Evolutionary conservation across 2,888 invertebrate genomes (phyloP).

Genomic region (Hydrotaea cyrtoneurina): DNA sequence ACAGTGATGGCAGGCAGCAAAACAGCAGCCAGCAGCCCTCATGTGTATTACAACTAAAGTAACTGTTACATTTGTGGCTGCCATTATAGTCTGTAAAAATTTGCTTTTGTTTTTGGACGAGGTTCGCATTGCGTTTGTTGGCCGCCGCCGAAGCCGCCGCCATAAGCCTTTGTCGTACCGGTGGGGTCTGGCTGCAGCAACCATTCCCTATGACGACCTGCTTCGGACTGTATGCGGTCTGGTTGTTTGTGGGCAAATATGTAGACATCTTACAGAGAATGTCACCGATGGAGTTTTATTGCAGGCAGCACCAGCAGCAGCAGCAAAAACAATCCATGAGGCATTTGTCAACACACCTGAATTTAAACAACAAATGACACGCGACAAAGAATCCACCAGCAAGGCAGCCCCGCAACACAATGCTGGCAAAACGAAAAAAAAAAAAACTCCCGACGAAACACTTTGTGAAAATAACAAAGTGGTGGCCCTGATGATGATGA

Average conservation of each 20-base stretch:
- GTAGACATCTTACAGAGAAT: slow-evolving; percentile 36
- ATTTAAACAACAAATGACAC: slow-evolving; percentile 60
- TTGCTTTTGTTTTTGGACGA: slow-evolving; percentile 26
- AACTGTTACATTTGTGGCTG: slow-evolving; percentile 40
- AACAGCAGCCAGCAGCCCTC: slow-evolving; percentile 69
- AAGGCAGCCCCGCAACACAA: slow-evolving; percentile 6
- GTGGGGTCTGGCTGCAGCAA: background rate
- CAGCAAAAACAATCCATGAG: slow-evolving; percentile 19
- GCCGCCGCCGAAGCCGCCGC: slow-evolving; percentile 14
- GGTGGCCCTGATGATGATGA: background rate
- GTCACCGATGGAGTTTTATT: slow-evolving; percentile 26
- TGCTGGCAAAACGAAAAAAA: background rate
- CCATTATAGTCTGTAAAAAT: slow-evolving; percentile 1
- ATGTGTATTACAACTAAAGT: slow-evolving; percentile 69
- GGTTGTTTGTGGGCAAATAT: slow-evolving; percentile 13
- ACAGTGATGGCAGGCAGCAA: slow-evolving; percentile 45
- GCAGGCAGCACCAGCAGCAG: background rate
- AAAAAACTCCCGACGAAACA: background rate
- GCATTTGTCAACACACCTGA: slow-evolving; percentile 62
- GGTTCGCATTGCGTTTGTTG: slow-evolving; percentile 42
- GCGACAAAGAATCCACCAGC: slow-evolving; percentile 37
- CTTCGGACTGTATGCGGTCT: background rate
- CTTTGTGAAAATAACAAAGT: background rate
- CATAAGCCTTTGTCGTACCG: slow-evolving; percentile 35
- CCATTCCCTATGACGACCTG: background rate